A percentile compares a stretch with the other conserved stretches of the same genome.
phyloP scores from a whole-genome alignment of 2,113 vertebrate genomes.

The Actenoides lindsayi region DNA sequence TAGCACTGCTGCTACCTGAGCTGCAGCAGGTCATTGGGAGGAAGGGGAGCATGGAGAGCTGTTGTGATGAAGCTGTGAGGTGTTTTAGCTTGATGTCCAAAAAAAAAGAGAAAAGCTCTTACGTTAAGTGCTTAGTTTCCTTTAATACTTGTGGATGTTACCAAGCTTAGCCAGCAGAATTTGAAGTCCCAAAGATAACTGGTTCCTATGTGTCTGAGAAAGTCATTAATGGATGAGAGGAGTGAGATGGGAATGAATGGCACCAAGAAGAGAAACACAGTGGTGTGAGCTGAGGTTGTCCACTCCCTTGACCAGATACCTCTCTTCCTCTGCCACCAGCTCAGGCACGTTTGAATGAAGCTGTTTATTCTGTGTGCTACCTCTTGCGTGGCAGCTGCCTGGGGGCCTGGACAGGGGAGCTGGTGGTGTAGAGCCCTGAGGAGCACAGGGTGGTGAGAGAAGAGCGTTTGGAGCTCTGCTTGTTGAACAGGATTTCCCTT shows the following conservation, averaged over 20 bases:
- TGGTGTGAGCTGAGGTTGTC: neutral
- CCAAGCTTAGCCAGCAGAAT: neutral
- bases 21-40: neutral
- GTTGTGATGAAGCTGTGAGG: neutral
- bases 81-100: neutral
- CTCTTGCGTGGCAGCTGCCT: neutral
- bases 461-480: neutral
- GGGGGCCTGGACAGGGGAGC: neutral
- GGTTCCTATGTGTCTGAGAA: neutral
- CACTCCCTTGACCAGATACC: neutral
- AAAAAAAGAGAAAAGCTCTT: neutral
- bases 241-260: neutral
- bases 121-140: neutral
- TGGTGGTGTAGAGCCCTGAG: neutral
- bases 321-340: neutral
- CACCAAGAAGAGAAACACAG: neutral
- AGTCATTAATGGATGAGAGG: neutral
- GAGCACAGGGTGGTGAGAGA: neutral
- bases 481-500: neutral
- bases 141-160: neutral
- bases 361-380: rapidly evolving
- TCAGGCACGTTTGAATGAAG: neutral
- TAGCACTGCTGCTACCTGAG: neutral
- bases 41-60: neutral
- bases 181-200: neutral